A percentile compares a stretch with the other conserved stretches of the same genome.
phyloP scores from a whole-genome alignment of 2,113 vertebrate genomes.

The Phylloscopus trochilus region DNA sequence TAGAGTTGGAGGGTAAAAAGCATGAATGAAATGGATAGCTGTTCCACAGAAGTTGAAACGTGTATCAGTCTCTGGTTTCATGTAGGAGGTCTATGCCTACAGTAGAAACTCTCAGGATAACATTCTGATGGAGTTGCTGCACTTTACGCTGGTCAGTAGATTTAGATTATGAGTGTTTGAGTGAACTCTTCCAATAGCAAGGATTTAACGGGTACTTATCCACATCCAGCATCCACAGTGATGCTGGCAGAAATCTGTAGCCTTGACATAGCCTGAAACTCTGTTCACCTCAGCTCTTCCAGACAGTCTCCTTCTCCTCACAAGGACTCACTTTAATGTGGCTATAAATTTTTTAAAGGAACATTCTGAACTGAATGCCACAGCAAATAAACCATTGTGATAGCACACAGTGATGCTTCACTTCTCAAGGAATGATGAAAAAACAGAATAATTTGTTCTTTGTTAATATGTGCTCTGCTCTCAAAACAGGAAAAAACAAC shows the following conservation, averaged over 20 bases:
- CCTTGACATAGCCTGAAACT: not conserved
- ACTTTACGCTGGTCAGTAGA: not conserved
- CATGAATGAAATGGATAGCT: not conserved
- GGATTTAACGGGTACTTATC: not conserved
- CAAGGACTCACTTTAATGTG: constrained; percentile 28
- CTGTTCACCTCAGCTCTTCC: not conserved
- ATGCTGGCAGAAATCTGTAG: not conserved
- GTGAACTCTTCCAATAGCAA: not conserved
- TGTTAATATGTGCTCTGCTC: not conserved
- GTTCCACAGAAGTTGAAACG: not conserved
- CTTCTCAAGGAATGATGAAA: not conserved
- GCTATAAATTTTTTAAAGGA: constrained; percentile 46
- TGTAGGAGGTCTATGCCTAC: not conserved
- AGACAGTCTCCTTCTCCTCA: not conserved
- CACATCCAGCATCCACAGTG: not conserved
- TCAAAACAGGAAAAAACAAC: not conserved
- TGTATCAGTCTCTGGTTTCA: not conserved
- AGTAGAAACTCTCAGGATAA: not conserved
- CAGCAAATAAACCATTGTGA: constrained; percentile 25
- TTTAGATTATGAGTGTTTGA: not conserved
- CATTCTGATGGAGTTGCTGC: not conserved
- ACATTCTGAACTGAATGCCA: not conserved
- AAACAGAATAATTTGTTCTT: not conserved
- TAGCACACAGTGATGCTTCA: not conserved
- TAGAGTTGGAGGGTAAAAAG: not conserved